Evolutionary conservation across 1,140 invertebrate genomes (phyloP).

Genomic region (Pogonomyrmex californicus): DNA sequence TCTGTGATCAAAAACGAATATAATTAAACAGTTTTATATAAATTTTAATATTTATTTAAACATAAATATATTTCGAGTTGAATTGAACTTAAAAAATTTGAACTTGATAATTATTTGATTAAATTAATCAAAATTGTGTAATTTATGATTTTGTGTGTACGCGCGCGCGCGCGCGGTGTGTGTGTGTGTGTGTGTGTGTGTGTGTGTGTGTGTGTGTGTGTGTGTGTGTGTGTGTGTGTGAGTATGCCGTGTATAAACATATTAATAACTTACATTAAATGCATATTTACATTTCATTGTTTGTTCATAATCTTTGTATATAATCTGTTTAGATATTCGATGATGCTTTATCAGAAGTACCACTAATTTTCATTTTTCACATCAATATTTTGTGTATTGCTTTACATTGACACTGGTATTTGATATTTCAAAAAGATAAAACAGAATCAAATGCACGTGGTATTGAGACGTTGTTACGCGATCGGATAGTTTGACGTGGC

Average conservation of each 20-base stretch:
- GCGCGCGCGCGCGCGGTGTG: too few species aligned
- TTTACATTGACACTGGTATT: background rate
- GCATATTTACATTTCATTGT: background rate
- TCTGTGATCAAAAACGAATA: background rate
- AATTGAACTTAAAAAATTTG: background rate
- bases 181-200: too few species aligned
- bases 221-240: too few species aligned
- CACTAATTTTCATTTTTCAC: background rate
- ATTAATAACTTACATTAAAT: background rate
- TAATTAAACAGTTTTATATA: background rate
- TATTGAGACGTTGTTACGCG: conserved; percentile 56
- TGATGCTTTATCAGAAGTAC: background rate
- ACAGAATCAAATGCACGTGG: conserved; percentile 60
- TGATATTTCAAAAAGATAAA: conserved; percentile 11
- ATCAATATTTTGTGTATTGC: background rate
- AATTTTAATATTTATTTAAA: background rate
- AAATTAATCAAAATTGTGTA: background rate
- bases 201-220: too few species aligned
- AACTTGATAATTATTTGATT: background rate
- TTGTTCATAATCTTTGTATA: background rate
- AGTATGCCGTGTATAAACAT: too few species aligned
- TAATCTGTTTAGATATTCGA: background rate
- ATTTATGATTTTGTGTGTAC: background rate
- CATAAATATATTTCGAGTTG: background rate
- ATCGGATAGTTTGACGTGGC: conserved; percentile 77